Evolutionary conservation across 2,113 vertebrate species (phyloP), one percentile per base, ranked within the genome.

Genomic region (Rafetus swinhoei): DNA sequence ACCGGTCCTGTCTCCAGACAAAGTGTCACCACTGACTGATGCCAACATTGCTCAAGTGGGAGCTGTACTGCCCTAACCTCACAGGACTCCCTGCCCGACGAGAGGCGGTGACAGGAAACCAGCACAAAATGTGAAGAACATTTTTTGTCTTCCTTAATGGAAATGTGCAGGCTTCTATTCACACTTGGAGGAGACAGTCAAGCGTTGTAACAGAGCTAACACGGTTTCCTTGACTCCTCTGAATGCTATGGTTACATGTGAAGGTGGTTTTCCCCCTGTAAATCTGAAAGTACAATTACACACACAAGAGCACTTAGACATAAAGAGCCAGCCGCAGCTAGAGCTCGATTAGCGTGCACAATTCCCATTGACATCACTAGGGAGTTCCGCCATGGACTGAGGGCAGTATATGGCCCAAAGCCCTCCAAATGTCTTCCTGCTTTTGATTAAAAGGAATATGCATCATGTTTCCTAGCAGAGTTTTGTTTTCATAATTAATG

Each of bases 1-100:
- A 94, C 93, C 25, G 13, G 95, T 74, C 19, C 85, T 80, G 84
- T 86, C 74, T 81, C 95, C 96, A 97, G 97, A 98, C 97, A 97
- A 72, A 89, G 60, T 95, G 98, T 98, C 97, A 97, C 98, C 96
- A 93, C 88, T 88, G 88, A 69, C 96, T 77, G 62, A 83, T 94
- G 97, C 98, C 97, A 97, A 54, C 77, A 94, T 62, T 0, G 0
- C 85, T 81, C 54, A 55, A 83, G 77, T 32, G 87, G 91, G 96
- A 93, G 96, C 55, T 97, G 92, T 14, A 12, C 39, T 6, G 74
- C 79, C 93, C 77, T 92, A 86, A 90, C 82, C 83, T 94, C 9
- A 0, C 88, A 86, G 90, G 76, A 92, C 85, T 91, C 60, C 84
- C 24, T 81, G 55, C 60, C 72, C 2, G 12, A 84, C 91, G 1